phyloP scores from a whole-genome alignment of 2,888 invertebrate genomes.

The Ligdia adustata region DNA sequence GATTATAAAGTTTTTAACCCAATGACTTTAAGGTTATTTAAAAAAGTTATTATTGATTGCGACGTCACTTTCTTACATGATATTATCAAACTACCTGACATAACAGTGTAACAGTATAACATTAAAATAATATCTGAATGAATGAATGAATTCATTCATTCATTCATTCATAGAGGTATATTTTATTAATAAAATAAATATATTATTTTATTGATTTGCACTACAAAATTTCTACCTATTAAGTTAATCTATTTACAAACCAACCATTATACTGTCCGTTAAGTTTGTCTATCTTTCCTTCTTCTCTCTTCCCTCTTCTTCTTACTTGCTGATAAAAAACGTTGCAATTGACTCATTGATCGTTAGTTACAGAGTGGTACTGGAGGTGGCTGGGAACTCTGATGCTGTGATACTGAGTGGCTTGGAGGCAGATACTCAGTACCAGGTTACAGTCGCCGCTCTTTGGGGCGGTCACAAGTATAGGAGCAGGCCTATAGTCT shows the following conservation, averaged over 20 bases:
- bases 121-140: too few species aligned
- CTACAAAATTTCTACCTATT: too few species aligned
- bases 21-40: too few species aligned
- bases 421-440: constrained; percentile 93
- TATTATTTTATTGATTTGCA: too few species aligned
- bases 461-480: constrained; percentile 92
- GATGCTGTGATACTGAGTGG: constrained; percentile 93
- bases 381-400: constrained; percentile 94
- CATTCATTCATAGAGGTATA: too few species aligned
- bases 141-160: too few species aligned
- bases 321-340: constrained; percentile 62
- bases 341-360: constrained; percentile 84
- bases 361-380: constrained; percentile 97
- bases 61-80: too few species aligned
- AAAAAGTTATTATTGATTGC: too few species aligned
- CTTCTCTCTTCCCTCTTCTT: constrained; percentile 52
- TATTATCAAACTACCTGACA: too few species aligned
- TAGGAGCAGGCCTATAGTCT: constrained; percentile 94
- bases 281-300: constrained; percentile 32
- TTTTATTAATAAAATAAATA: too few species aligned
- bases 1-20: too few species aligned
- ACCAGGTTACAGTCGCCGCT: constrained; percentile 93
- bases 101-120: too few species aligned
- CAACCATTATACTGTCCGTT: constrained; percentile 10
- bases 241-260: constrained; percentile 5